phyloP scores from a whole-genome alignment of 1,140 invertebrate species.

The Plectrocnemia conspersa region DNA sequence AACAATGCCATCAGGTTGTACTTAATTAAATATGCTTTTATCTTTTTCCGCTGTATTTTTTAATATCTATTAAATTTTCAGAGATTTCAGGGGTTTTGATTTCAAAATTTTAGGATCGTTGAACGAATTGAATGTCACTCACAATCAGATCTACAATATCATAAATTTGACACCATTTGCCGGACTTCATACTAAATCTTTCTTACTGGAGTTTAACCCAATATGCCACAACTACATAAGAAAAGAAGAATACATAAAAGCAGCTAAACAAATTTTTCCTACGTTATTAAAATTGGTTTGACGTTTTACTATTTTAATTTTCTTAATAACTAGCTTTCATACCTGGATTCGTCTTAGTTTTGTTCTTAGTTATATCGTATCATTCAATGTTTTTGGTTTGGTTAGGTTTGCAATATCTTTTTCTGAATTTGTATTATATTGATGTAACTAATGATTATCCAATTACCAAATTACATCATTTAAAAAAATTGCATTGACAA shows the following conservation, averaged over 20 bases:
- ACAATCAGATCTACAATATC: constrained; percentile 6
- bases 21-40: constrained; percentile 2
- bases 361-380: too few species aligned
- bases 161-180: constrained; percentile 15
- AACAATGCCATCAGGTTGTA: constrained; percentile 19
- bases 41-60: constrained; percentile 1
- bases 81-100: constrained; percentile 19
- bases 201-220: constrained; percentile 50
- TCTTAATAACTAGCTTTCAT: too few species aligned
- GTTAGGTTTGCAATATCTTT: too few species aligned
- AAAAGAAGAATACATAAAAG: constrained; percentile 44
- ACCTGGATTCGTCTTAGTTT: too few species aligned
- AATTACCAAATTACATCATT: too few species aligned
- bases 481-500: too few species aligned
- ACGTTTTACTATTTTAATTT: constrained; percentile 24
- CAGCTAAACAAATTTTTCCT: constrained; percentile 45
- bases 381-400: too few species aligned
- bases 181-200: constrained; percentile 32
- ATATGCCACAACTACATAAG: constrained; percentile 46
- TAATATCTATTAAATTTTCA: constrained; percentile 10
- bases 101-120: too few species aligned
- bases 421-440: too few species aligned
- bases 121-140: too few species aligned
- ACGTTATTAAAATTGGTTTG: constrained; percentile 42
- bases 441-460: too few species aligned